Percentiles rank a stretch among this genome's conserved stretches.
Conservation (phyloP, 2,888 invertebrate species). For the Melipona beecheii region DNA sequence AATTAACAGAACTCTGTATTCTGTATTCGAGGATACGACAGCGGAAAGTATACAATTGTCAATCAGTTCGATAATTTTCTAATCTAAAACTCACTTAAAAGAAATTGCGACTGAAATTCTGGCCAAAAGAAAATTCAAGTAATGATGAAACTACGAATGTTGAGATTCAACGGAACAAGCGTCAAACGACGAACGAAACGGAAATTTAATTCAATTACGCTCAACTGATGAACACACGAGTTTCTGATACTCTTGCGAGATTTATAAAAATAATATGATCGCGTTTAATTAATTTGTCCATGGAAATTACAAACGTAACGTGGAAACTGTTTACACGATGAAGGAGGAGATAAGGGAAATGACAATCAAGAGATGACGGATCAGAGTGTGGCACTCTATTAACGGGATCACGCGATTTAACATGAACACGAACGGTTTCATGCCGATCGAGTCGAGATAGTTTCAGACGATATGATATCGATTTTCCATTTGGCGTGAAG, state of each 20-base stretch:
- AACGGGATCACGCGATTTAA: slow-evolving; percentile 19
- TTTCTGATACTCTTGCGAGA: not conserved
- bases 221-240: too few species aligned
- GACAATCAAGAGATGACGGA: slow-evolving; percentile 44
- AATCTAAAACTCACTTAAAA: too few species aligned
- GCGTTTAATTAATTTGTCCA: not conserved
- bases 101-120: too few species aligned
- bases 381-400: slow-evolving; percentile 40
- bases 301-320: too few species aligned
- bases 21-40: too few species aligned
- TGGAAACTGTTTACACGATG: not conserved
- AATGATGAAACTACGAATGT: too few species aligned
- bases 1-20: too few species aligned
- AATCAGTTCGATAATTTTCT: not conserved
- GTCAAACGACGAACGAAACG: too few species aligned
- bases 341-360: not conserved
- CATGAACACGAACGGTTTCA: slow-evolving; percentile 22
- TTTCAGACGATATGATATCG: slow-evolving; percentile 7
- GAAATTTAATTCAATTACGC: too few species aligned
- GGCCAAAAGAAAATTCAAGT: too few species aligned
- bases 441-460: not conserved
- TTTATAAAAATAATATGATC: not conserved
- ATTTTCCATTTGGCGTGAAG: not conserved
- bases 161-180: too few species aligned
- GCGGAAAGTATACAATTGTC: not conserved